Evolutionary conservation across 2,113 vertebrate genomes (phyloP).

Genomic region (Sceloporus tristichus): DNA sequence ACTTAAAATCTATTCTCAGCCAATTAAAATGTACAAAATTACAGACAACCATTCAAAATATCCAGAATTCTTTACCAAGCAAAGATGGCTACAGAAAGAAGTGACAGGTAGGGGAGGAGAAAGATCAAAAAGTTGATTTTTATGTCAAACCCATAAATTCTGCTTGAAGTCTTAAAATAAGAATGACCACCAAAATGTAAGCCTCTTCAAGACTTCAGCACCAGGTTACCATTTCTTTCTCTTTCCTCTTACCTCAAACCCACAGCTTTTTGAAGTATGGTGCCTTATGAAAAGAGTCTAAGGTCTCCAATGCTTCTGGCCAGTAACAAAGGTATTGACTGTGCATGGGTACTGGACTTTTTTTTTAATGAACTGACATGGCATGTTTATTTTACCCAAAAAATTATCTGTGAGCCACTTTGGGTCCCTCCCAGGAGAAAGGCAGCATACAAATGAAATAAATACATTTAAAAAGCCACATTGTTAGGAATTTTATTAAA

Average conservation of each 20-base stretch:
- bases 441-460: not conserved
- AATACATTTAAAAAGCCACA: not conserved
- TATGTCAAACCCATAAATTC: not conserved
- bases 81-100: not conserved
- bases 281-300: not conserved
- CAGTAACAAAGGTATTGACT: not conserved
- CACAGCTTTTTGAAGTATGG: not conserved
- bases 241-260: too few species aligned
- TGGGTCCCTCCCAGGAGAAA: too few species aligned
- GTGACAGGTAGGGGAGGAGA: not conserved
- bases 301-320: not conserved
- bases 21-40: not conserved
- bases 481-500: not conserved
- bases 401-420: not conserved
- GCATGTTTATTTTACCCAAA: not conserved
- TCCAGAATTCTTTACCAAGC: not conserved
- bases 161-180: not conserved
- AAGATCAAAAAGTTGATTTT: not conserved
- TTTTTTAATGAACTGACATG: not conserved
- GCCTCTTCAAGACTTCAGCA: too few species aligned
- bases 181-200: too few species aligned
- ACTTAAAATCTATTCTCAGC: not conserved
- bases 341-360: not conserved
- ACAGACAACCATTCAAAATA: not conserved
- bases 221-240: too few species aligned